These are phyloP conservation scores for Serripes groenlandicus DNA, from an alignment of 2,888 invertebrate species.

Conservation along the genomic window DNA sequence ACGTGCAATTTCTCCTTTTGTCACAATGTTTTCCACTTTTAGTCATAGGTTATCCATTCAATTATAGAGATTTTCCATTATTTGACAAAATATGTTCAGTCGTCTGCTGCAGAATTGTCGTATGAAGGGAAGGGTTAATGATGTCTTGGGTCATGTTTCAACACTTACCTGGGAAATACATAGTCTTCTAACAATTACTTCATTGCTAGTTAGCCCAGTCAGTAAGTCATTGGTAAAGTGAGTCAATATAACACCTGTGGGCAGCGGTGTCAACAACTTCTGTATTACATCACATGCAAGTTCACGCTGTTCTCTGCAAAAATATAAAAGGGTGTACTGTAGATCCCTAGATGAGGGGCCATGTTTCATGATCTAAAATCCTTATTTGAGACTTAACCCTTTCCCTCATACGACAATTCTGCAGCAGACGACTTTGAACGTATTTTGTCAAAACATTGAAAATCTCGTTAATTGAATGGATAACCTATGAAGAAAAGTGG, in stretches of 20 bases:
- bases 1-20: neutral
- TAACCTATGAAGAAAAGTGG: too few species aligned
- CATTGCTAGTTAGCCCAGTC: slow-evolving; percentile 89
- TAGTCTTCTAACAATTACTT: slow-evolving; percentile 89
- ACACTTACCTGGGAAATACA: slow-evolving; percentile 89
- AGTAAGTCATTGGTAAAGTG: slow-evolving; percentile 87
- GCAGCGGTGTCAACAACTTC: slow-evolving; percentile 90
- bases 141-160: neutral
- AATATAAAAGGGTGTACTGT: too few species aligned
- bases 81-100: too few species aligned
- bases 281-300: slow-evolving; percentile 90
- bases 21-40: neutral
- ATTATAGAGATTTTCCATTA: too few species aligned
- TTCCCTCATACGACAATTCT: too few species aligned
- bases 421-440: too few species aligned
- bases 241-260: slow-evolving; percentile 89
- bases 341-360: too few species aligned
- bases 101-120: neutral
- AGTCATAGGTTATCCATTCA: too few species aligned
- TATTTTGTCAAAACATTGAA: too few species aligned
- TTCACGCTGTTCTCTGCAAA: slow-evolving; percentile 89
- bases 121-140: neutral
- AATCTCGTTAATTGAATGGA: too few species aligned
- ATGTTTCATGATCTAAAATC: too few species aligned
- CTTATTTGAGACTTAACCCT: too few species aligned